Evolutionary conservation across 2,888 invertebrate species (phyloP).

Genomic region (Dryocosmus kuriphilus): DNA sequence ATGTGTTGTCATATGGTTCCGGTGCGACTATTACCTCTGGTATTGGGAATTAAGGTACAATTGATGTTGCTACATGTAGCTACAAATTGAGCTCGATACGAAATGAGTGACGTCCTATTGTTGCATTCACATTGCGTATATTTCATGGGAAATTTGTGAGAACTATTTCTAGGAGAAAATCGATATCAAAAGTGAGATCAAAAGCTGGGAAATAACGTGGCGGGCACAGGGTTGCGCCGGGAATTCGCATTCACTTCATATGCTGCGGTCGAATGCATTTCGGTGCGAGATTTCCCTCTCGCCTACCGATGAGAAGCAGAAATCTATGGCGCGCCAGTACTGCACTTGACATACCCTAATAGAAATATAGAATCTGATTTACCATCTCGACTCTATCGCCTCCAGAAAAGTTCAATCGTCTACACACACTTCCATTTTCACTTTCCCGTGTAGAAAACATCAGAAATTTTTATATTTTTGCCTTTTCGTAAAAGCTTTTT

Average conservation of each 20-base stretch:
- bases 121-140: constrained; percentile 52
- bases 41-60: constrained; percentile 52
- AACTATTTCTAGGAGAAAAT: constrained; percentile 54
- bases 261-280: constrained; percentile 38
- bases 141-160: constrained; percentile 50
- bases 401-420: constrained; percentile 26
- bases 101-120: constrained; percentile 57
- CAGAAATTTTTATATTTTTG: not conserved
- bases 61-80: constrained; percentile 52
- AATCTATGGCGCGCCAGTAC: constrained; percentile 11
- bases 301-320: constrained; percentile 31
- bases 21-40: constrained; percentile 40
- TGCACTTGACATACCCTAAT: constrained; percentile 39
- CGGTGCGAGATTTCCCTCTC: constrained; percentile 39
- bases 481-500: not conserved
- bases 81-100: constrained; percentile 56
- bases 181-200: constrained; percentile 43
- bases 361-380: constrained; percentile 41
- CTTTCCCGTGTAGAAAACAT: not conserved
- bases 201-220: constrained; percentile 34
- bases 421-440: not conserved
- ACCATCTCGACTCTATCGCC: constrained; percentile 27
- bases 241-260: constrained; percentile 40
- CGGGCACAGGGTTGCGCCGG: constrained; percentile 2
- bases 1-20: constrained; percentile 29